Evolutionary conservation across 1,140 invertebrate genomes (phyloP), one percentile per base, ranked within the genome.

Genomic region (Nixonia krombeini): DNA sequence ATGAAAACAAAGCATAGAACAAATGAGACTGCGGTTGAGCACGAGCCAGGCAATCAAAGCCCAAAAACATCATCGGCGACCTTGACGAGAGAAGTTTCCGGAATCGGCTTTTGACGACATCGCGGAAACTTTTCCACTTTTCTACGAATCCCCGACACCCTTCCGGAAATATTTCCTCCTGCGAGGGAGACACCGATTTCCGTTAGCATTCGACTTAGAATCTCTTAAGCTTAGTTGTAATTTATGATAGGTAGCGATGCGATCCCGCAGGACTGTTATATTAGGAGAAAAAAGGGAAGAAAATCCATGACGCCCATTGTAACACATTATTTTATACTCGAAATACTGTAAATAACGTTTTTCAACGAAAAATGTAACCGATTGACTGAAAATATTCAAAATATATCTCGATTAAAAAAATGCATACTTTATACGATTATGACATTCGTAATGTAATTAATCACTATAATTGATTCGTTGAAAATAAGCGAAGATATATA

Each of bases 11-110:
- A 51, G 26, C 13, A 25, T 50, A 44, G 12, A 17, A 21, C 16
- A n/a, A 10, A 35, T 46, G 26, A 55, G 51, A 64, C 44, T 53
- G 38, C 26, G 25, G 13, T 58, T 16, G 16, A 38, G 35, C 15
- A 52, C 35, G 16, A 38, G 13, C 2, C 15, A 38, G 35, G 6
- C 15, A 38, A 38, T 38, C 15, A 38, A 38, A 38, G 16, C 15
- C 16, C 35, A 38, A 38, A 8, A 17, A 4, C 9, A 25, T 25
- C 23, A 25, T 29, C 28, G 28, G n/a, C n/a, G n/a, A 29, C 28
- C 23, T 8, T 25, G 23, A 25, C n/a, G n/a, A 29, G n/a, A 29
- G 9, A 8, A 29, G 21, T 3, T 21, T 21, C 31, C 4, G 10
- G 13, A 13, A 9, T 12, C 12, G 6, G 4, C 10, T 33, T 6